Percentiles rank a stretch among this genome's conserved stretches.
Evolutionary conservation across 1,140 invertebrate species (phyloP).

Genomic region (Drosophila nannoptera): DNA sequence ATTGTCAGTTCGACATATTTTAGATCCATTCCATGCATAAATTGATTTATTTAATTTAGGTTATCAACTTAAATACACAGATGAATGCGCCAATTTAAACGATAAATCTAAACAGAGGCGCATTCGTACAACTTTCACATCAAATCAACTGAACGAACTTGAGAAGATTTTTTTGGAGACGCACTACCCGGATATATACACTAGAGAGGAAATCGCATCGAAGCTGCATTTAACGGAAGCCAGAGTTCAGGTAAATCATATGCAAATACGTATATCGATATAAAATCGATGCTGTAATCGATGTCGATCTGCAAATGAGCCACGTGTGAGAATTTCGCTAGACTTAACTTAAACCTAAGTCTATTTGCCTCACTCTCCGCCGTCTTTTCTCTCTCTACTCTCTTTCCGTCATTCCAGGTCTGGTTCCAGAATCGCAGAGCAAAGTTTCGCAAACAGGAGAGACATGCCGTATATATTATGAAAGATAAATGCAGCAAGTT

Average conservation of each 20-base stretch:
- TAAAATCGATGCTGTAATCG: not conserved
- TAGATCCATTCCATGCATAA: not conserved
- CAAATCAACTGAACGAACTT: constrained; percentile 96
- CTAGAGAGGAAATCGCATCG: constrained; percentile 98
- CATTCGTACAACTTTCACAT: constrained; percentile 98
- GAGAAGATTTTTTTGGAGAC: constrained; percentile 98
- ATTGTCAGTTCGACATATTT: not conserved
- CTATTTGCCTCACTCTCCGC: too few species aligned
- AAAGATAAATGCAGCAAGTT: constrained; percentile 64
- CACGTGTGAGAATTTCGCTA: too few species aligned
- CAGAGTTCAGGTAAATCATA: constrained; percentile 92
- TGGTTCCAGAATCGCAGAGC: constrained; percentile 69
- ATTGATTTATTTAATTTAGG: constrained; percentile 29
- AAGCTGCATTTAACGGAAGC: constrained; percentile 99
- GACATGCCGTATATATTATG: constrained; percentile 71
- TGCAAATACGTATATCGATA: not conserved
- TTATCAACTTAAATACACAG: constrained; percentile 73
- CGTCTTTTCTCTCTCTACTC: not conserved
- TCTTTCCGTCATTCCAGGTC: constrained; percentile 34
- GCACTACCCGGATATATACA: constrained; percentile 99
- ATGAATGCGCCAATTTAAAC: constrained; percentile 88
- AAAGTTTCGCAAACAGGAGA: constrained; percentile 67
- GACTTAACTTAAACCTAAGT: not conserved
- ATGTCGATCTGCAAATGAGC: too few species aligned
- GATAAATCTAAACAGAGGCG: constrained; percentile 95